Conservation (phyloP, 2,888 invertebrate genomes). For the Chrysomela aeneicollis region DNA sequence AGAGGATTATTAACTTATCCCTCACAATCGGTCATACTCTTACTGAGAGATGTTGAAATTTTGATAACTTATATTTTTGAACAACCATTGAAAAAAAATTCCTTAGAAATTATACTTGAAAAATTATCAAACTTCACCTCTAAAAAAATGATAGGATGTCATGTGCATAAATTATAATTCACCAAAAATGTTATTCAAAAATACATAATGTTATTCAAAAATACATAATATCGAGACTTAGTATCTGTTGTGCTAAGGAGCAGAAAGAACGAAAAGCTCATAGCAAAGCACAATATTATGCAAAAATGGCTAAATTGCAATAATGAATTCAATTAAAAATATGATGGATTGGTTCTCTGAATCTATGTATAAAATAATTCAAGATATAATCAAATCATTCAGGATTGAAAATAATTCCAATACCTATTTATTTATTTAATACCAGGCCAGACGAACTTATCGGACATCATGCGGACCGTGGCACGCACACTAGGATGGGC, state of each 20-base stretch:
- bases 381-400: too few species aligned
- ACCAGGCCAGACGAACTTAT: too few species aligned
- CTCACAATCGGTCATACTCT: neutral
- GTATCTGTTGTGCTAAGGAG: neutral
- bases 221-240: neutral
- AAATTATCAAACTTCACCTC: neutral
- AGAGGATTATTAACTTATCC: slow-evolving; percentile 1
- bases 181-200: neutral
- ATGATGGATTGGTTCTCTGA: too few species aligned
- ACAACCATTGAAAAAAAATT: neutral
- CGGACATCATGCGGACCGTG: too few species aligned
- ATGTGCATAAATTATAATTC: neutral
- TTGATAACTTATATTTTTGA: neutral
- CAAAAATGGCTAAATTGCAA: neutral
- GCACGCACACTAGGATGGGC: too few species aligned
- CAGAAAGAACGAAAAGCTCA: neutral
- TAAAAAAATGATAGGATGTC: neutral
- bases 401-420: too few species aligned
- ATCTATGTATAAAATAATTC: too few species aligned
- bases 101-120: neutral
- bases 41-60: neutral
- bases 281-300: neutral
- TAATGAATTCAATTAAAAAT: too few species aligned
- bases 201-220: too few species aligned
- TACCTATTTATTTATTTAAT: too few species aligned